Base-by-base conservation (phyloP, 2,113 vertebrate genomes). In the Suricata suricatta region DNA sequence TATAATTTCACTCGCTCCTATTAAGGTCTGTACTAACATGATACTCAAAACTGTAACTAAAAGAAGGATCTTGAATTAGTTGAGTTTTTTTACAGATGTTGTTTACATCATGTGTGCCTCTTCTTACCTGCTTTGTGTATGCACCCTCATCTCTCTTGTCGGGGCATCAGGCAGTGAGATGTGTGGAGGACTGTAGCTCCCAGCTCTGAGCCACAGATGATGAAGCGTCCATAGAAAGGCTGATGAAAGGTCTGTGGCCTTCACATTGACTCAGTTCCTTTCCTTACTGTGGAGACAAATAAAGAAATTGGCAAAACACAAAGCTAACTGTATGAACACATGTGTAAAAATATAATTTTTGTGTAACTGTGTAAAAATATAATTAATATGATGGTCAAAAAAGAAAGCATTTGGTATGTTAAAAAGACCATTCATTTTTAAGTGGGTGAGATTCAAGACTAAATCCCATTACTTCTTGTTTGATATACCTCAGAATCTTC, bases 401-500 rank as follows among this genome's bases (percentile, higher is more conserved):
- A 86, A 50, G 25, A 93, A 97, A 74, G 15, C 6, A 60, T 41
- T n/a, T 85, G 6, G 0, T 79, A 25, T 60, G 2, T 86, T n/a
- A 11, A 21, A 87, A 90, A 97, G 50, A 93, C 29, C 23, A 80
- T 2, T 60, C 9, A 80, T 8, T 77, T 93, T 76, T 66, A 38
- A 82, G 44, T 19, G 27, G 41, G 31, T 66, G 44, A 63, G 8
- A 80, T 11, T 90, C 57, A 63, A 71, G 31, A 91, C 35, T 44
- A 81, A 91, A 93, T 93, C 13, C 19, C 8, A 79, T 25, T 90
- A 85, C n/a, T 54, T 50, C 23, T 74, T 66, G n/a, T 69, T 54
- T 90, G 69, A 88, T 97, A 88, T 83, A 84, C n/a, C 50, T 85
- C 82, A 77, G 64, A 95, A 69, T 89, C 44, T 69, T 95, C n/a